Conservation (phyloP, 2,113 vertebrate genomes). For the Peromyscus maniculatus region DNA sequence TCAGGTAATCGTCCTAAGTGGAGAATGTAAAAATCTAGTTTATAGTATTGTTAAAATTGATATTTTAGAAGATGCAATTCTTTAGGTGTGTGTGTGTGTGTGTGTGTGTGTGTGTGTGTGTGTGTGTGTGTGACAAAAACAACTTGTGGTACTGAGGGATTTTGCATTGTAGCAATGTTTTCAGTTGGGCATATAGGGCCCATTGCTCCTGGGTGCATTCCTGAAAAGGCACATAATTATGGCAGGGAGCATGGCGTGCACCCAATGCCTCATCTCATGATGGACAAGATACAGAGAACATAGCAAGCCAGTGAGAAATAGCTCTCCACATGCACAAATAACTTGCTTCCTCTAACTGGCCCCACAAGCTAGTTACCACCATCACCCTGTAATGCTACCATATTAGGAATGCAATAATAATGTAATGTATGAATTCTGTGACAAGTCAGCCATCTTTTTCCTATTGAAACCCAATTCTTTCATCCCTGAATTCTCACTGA, state of each 20-base stretch:
- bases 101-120: no score
- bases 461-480: background rate
- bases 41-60: background rate
- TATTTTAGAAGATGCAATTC: background rate
- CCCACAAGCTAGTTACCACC: no score
- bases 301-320: background rate
- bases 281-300: background rate
- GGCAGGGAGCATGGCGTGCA: accelerated
- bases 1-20: conserved; percentile 23
- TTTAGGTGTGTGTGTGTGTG: background rate
- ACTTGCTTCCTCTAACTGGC: background rate
- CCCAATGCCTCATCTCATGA: background rate
- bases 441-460: background rate
- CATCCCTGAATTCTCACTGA: background rate
- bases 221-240: background rate
- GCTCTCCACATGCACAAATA: background rate
- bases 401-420: background rate
- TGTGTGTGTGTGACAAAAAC: background rate
- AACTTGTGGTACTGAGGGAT: background rate
- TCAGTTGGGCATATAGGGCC: background rate
- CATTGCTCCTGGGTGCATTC: background rate
- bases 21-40: background rate
- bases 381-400: background rate
- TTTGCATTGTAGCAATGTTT: background rate
- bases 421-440: background rate